phyloP scores from a whole-genome alignment of 2,888 invertebrate species.

The Adineta ricciae region DNA sequence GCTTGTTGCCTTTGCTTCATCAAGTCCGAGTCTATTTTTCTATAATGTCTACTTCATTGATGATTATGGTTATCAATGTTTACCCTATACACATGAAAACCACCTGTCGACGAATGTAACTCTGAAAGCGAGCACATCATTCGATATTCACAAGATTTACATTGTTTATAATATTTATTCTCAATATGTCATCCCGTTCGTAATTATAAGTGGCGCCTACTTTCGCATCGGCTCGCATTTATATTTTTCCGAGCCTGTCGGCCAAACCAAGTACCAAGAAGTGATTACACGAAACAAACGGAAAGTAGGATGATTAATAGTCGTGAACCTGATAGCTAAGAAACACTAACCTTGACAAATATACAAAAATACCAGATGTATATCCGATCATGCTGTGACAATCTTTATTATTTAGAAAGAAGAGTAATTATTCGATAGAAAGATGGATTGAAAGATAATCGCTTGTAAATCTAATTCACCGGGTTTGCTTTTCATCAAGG shows the following conservation, averaged over 20 bases:
- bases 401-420: background rate
- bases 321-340: too few species aligned
- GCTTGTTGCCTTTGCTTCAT: slow-evolving; percentile 58
- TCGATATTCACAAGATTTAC: background rate
- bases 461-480: background rate
- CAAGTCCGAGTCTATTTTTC: slow-evolving; percentile 57
- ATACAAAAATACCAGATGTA: background rate
- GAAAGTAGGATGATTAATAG: slow-evolving; percentile 56
- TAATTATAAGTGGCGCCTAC: slow-evolving; percentile 72
- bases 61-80: slow-evolving; percentile 33
- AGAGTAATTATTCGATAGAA: background rate
- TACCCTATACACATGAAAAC: slow-evolving; percentile 22
- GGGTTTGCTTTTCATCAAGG: background rate
- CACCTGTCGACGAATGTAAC: slow-evolving; percentile 5
- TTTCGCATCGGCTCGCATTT: slow-evolving; percentile 67
- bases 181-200: slow-evolving; percentile 67
- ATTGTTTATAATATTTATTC: slow-evolving; percentile 18
- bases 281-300: slow-evolving; percentile 70
- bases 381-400: background rate
- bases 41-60: slow-evolving; percentile 37
- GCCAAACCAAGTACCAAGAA: slow-evolving; percentile 67
- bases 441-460: background rate
- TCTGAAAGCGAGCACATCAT: background rate
- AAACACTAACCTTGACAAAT: background rate
- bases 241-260: slow-evolving; percentile 69